Percentiles rank a stretch among this genome's conserved stretches.
phyloP scores from a whole-genome alignment of 1,140 invertebrate genomes.

The Brachionus sp. region DNA sequence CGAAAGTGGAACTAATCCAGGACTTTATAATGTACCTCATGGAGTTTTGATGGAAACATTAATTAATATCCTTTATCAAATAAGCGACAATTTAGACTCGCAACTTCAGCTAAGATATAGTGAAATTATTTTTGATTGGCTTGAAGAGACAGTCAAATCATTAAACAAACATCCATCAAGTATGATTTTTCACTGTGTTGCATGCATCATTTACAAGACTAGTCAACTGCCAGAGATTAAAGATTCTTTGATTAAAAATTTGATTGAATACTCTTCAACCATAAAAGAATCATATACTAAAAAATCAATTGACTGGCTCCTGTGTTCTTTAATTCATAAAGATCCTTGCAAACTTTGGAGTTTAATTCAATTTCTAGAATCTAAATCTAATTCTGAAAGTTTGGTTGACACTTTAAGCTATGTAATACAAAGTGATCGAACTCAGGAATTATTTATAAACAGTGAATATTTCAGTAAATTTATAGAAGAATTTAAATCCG shows the following conservation, averaged over 20 bases:
- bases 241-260: background rate
- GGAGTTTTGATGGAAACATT: constrained; percentile 58
- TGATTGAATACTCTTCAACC: background rate
- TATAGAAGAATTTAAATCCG: background rate
- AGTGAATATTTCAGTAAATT: background rate
- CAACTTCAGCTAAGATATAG: constrained; percentile 25
- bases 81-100: constrained; percentile 62
- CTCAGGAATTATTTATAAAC: background rate
- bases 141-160: background rate
- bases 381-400: background rate
- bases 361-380: background rate
- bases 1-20: background rate
- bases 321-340: constrained; percentile 5
- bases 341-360: background rate
- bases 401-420: constrained; percentile 12
- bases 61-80: constrained; percentile 75
- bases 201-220: constrained; percentile 22
- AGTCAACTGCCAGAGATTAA: background rate
- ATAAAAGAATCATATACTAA: constrained; percentile 6
- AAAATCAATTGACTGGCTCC: constrained; percentile 13
- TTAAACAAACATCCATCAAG: background rate
- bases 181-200: constrained; percentile 34
- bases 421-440: background rate
- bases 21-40: constrained; percentile 48
- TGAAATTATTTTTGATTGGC: background rate